These are phyloP conservation scores for Caenorhabditis sp. DNA, from an alignment of 2,888 invertebrate species.

Conservation along the genomic window DNA sequence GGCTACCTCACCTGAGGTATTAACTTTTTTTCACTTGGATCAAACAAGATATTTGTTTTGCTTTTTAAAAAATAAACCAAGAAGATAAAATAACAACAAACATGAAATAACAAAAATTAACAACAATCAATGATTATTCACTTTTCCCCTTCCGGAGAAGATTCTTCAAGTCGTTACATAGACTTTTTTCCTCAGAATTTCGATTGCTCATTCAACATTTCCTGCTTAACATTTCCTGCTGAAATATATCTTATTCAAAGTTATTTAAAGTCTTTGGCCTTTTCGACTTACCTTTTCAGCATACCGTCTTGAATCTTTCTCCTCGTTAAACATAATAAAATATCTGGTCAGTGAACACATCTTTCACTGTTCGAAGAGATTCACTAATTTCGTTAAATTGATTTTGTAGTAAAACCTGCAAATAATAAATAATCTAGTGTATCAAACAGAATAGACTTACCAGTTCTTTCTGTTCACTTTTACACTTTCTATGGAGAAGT, in stretches of 20 bases:
- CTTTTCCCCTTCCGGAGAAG: slow-evolving; percentile 41
- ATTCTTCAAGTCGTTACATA: slow-evolving; percentile 47
- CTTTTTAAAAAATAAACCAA: slow-evolving; percentile 42
- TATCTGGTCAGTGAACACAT: too few species aligned
- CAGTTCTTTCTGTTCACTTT: slow-evolving; percentile 11
- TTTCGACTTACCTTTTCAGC: slow-evolving; percentile 5
- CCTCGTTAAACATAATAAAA: too few species aligned
- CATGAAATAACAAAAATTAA: slow-evolving; percentile 18
- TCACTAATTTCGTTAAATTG: too few species aligned
- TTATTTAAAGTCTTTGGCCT: slow-evolving; percentile 36
- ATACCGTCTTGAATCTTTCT: slow-evolving; percentile 14
- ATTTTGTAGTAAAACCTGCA: too few species aligned
- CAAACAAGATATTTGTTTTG: slow-evolving; percentile 21
- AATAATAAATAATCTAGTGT: background rate
- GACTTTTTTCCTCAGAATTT: slow-evolving; percentile 41
- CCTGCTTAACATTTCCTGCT: too few species aligned
- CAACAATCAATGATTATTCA: slow-evolving; percentile 42
- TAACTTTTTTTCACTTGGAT: slow-evolving; percentile 7
- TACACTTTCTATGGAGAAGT: slow-evolving; percentile 7
- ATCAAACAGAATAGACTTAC: slow-evolving; percentile 11
- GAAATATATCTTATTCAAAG: slow-evolving; percentile 39
- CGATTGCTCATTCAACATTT: slow-evolving; percentile 44
- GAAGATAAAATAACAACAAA: slow-evolving; percentile 35
- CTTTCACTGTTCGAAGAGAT: too few species aligned
- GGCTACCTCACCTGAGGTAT: too few species aligned